Evolutionary conservation across 2,888 invertebrate species (phyloP).

Genomic region (Galeopsomyia nigrocyanea): DNA sequence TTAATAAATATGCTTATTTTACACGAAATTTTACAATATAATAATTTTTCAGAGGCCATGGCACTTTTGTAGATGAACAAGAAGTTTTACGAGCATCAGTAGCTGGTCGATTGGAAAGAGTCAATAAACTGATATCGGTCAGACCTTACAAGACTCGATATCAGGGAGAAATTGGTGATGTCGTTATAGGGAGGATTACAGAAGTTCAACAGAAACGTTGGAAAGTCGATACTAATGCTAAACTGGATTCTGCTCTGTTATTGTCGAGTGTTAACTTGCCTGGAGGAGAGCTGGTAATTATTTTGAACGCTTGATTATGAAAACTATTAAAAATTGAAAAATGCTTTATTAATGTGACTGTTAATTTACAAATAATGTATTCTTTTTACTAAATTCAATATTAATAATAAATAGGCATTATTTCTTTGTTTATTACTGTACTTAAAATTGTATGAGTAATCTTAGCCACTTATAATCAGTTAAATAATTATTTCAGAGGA

Average conservation of each 20-base stretch:
- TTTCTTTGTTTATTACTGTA: background rate
- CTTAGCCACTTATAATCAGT: background rate
- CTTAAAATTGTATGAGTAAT: constrained; percentile 1
- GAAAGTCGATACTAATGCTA: constrained; percentile 95
- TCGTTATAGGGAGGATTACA: constrained; percentile 93
- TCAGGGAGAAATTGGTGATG: constrained; percentile 95
- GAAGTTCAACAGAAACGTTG: constrained; percentile 95
- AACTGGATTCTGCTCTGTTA: constrained; percentile 87
- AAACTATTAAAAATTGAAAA: background rate
- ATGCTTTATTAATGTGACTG: background rate
- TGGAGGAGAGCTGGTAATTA: constrained; percentile 90
- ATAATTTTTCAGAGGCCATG: constrained; percentile 85
- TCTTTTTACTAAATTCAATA: no score
- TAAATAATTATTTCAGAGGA: constrained; percentile 72
- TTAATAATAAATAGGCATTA: no score
- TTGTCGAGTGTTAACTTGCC: constrained; percentile 96
- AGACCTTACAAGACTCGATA: constrained; percentile 92
- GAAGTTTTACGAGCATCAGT: constrained; percentile 91
- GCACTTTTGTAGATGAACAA: constrained; percentile 88
- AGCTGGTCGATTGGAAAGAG: constrained; percentile 93
- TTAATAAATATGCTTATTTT: background rate
- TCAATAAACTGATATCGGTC: constrained; percentile 94
- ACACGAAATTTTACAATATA: background rate
- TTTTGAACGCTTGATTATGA: background rate
- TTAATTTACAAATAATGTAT: background rate